A percentile compares a stretch with the other conserved stretches of the same genome.
Evolutionary conservation across 2,113 vertebrate genomes (phyloP).

Genomic region (Trichechus manatus): DNA sequence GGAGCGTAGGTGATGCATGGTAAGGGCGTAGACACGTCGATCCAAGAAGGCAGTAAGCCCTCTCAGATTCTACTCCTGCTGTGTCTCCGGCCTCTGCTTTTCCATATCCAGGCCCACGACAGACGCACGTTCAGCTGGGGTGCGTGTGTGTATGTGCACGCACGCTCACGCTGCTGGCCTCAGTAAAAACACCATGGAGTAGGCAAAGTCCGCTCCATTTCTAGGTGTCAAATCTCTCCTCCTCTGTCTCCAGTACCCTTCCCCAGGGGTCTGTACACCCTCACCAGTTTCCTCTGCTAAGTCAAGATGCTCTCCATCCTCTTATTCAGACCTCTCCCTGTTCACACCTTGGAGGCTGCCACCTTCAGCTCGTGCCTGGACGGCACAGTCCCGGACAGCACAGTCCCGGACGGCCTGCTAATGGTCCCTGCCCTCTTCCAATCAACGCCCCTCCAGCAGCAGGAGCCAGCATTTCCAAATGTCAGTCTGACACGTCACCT

Average conservation of each 20-base stretch:
- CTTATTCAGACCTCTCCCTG: background rate
- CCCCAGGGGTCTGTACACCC: no score
- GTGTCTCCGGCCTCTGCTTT: background rate
- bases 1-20: conserved; percentile 43
- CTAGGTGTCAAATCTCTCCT: background rate
- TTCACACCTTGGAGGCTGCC: background rate
- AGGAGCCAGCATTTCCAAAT: background rate
- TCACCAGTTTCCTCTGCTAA: background rate
- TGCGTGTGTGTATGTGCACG: background rate
- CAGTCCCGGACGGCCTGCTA: background rate
- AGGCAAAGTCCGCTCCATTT: background rate
- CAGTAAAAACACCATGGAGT: background rate
- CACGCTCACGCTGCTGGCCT: no score
- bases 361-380: background rate
- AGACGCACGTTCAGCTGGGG: background rate
- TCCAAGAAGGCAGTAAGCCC: background rate
- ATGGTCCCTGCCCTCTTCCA: background rate
- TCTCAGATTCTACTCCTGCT: background rate
- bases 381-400: no score
- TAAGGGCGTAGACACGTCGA: background rate
- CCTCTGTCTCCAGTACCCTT: background rate
- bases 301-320: background rate
- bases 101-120: background rate
- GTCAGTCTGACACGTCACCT: background rate
- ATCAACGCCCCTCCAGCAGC: background rate